Percentiles rank a stretch among this genome's conserved stretches.
These are phyloP conservation scores for Ophioninae sp. DNA, from an alignment of 2,888 invertebrate species.

Conservation along the genomic window DNA sequence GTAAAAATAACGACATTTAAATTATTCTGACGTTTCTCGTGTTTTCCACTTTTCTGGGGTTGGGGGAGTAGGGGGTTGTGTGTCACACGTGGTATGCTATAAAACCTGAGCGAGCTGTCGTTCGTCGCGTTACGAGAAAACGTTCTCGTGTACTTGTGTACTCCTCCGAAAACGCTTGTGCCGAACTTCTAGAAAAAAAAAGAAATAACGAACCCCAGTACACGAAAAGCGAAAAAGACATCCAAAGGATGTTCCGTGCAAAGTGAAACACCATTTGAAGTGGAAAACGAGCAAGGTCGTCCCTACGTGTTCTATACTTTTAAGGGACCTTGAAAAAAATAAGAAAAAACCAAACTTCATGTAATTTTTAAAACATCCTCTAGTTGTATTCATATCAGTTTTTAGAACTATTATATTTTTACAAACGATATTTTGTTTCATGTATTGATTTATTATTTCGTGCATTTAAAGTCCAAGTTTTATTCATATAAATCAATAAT, in stretches of 20 bases:
- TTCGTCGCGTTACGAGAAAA: constrained; percentile 53
- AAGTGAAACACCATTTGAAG: not conserved
- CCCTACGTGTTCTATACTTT: too few species aligned
- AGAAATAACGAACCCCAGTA: constrained; percentile 8
- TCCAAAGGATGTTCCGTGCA: constrained; percentile 2
- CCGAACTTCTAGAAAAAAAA: constrained; percentile 42
- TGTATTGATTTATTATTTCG: too few species aligned
- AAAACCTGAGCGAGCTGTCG: constrained; percentile 57
- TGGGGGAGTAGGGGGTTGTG: constrained; percentile 6
- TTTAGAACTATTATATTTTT: too few species aligned
- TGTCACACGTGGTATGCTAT: constrained; percentile 57
- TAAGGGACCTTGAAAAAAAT: too few species aligned
- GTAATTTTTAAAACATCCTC: too few species aligned
- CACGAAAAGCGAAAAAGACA: constrained; percentile 44
- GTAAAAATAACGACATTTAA: not conserved
- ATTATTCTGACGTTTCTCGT: constrained; percentile 17
- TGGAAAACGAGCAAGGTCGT: too few species aligned
- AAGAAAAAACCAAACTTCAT: too few species aligned
- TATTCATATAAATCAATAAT: too few species aligned
- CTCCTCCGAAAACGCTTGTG: constrained; percentile 49
- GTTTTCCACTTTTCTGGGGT: constrained; percentile 41
- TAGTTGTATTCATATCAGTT: too few species aligned
- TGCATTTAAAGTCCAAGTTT: too few species aligned
- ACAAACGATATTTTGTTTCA: too few species aligned
- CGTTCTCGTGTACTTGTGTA: constrained; percentile 24